These are phyloP conservation scores for Pocillopora damicornis DNA, from an alignment of 64 coral and sea anemone species.

Conservation along the genomic window DNA sequence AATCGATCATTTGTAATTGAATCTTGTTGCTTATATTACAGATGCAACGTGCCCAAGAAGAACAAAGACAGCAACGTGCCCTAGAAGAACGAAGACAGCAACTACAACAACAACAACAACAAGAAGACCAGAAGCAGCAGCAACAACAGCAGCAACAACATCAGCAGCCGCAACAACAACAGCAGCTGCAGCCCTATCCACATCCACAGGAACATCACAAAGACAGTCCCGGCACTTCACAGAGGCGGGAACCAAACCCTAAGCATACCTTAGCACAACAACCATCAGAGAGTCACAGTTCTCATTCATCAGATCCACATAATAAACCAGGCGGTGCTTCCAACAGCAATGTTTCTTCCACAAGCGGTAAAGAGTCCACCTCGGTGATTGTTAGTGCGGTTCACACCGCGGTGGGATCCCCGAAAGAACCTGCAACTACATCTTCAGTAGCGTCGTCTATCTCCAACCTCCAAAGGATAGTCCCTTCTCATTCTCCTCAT, in stretches of 20 bases:
- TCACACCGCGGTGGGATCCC: not conserved
- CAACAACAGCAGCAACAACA: not conserved
- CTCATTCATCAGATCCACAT: not conserved
- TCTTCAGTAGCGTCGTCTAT: not conserved
- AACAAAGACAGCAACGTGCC: not conserved
- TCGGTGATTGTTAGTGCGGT: not conserved
- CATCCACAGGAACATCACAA: slow-evolving; percentile 7
- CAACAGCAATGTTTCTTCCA: not conserved
- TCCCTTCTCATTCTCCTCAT: slow-evolving; percentile 24
- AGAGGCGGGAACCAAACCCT: not conserved
- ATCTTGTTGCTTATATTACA: not conserved
- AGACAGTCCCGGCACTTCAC: not conserved
- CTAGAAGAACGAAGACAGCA: not conserved
- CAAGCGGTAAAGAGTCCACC: not conserved
- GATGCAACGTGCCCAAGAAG: slow-evolving; percentile 13
- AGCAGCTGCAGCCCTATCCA: not conserved
- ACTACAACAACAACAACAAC: not conserved
- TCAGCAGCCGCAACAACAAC: not conserved
- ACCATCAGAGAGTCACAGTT: not conserved
- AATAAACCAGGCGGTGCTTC: not conserved
- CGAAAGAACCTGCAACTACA: not conserved
- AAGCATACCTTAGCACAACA: not conserved
- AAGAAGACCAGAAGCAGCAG: not conserved
- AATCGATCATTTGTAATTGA: too few species aligned
- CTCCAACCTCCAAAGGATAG: slow-evolving; percentile 1